Percentiles rank a stretch among this genome's conserved stretches.
Conservation (phyloP, 2,113 vertebrate genomes). For the cat (Felis catus) region DNA sequence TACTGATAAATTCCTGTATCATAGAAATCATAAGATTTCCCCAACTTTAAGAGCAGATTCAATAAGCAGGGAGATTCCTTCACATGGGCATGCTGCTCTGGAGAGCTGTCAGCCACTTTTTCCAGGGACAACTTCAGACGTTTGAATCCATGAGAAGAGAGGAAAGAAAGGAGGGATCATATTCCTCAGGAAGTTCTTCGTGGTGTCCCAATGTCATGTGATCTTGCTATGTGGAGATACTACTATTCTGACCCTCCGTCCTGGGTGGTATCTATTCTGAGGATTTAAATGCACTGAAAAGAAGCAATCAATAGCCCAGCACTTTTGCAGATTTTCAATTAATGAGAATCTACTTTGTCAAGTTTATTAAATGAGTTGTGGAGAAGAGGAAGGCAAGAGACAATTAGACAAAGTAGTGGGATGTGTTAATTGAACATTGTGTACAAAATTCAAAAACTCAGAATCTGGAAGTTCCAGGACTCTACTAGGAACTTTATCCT, state of each 20-base stretch:
- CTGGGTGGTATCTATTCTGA: background rate
- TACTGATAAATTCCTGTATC: background rate
- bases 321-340: background rate
- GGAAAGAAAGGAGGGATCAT: background rate
- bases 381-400: background rate
- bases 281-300: background rate
- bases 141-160: background rate
- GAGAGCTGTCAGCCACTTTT: background rate
- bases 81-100: background rate
- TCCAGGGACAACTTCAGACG: background rate
- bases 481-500: background rate
- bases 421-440: background rate
- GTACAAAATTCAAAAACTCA: background rate
- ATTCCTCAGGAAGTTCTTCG: background rate
- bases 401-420: background rate
- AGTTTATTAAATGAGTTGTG: background rate
- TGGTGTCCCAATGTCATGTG: background rate
- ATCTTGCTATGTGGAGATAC: background rate
- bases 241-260: rapidly evolving
- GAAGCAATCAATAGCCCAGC: background rate
- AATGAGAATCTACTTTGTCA: background rate
- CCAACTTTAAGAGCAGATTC: background rate
- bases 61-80: background rate
- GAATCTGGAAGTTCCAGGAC: background rate
- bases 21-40: background rate